Evolutionary conservation across 2,888 invertebrate species (phyloP), one percentile per base, ranked within the genome.

Genomic region (Perizoma flavofasciatum): DNA sequence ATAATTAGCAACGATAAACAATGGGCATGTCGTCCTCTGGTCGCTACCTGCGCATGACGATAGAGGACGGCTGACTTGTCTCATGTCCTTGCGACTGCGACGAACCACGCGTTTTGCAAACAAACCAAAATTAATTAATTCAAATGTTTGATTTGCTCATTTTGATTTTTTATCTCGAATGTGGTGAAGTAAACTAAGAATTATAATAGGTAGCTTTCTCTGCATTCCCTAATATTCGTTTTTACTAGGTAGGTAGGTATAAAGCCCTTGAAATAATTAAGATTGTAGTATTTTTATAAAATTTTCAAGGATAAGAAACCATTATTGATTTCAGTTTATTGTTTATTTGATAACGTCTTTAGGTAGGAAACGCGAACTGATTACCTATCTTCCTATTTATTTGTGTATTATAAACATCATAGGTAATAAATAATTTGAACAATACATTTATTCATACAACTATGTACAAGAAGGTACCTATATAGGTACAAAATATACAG

Each of bases 1-100:
- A 88, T 90, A 89, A 92, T 91, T 89, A 91, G 89, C 84, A 78
- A 83, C 85, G 85, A 88, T 89, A 89, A 91, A 92, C 91, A 91
- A 92, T 92, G 87, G 90, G 83, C 85, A 86, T 86, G 88, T 87
- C 84, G 86, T 88, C 86, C 85, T 85, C 81, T 85, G 85, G 82
- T 75, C 79, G 88, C 90, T 91, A 91, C 91, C 91, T 91, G 91
- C 88, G 87, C 84, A 82, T 85, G 86, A 85, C 88, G 83, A 79
- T 75, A 85, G 86, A 88, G 88, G 90, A 88, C 89, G 83, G 79
- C 78, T 84, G 82, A 84, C 78, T 85, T 83, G 88, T 86, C 88
- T 84, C 81, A 72, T 86, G 91, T 89, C 90, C 90, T 89, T 89
- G 87, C 51, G 65, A 41, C 71, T 69, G 68, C 73, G 68, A 66